Evolutionary conservation across 1,140 invertebrate species (phyloP), one percentile per base, ranked within the genome.

Genomic region (Diplogasteroides magnus): DNA sequence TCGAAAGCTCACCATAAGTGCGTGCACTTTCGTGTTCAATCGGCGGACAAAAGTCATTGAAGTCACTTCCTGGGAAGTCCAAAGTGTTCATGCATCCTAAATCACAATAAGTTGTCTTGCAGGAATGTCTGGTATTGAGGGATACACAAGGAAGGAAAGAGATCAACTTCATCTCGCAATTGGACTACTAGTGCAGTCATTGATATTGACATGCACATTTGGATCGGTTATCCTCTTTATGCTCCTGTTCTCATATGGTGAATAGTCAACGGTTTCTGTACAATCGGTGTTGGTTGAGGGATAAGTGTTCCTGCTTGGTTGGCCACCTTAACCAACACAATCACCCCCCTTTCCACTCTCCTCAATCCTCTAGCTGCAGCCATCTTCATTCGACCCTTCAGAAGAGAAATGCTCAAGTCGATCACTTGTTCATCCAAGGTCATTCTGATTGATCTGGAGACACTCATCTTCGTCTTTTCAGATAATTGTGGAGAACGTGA

Each of bases 341-440:
- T 48, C 37, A 11, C 37, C 37, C 19, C 37, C 37, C 6, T 48
- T 48, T 48, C 37, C 6, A 48, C 37, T 48, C 37, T 48, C 19
- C 37, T 48, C 37, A 48, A 48, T 48, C 37, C 37, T 11, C 37
- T 48, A 11, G 6, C 37, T 6, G 37, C 37, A 11, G 37, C 37
- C 19, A 48, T 48, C 19, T 48, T 48, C 19, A 48, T 48, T 48
- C 37, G 37, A 11, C 37, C 37, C 19, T 48, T 48, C 37, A 48
- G 37, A 48, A 48, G 37, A 48, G 37, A 48, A 48, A 48, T 48
- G 37, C 37, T 48, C 37, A 48, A 19, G 19, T 11, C 37, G 6
- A 48, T 48, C 37, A 48, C 37, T 48, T 48, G 37, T 48, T 48
- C 37, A n/a, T n/a, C n/a, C n/a, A n/a, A n/a, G n/a, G n/a, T n/a